These are phyloP conservation scores for Cetoscarus ocellatus DNA, from an alignment of 2,797 vertebrate species.

Conservation along the genomic window DNA sequence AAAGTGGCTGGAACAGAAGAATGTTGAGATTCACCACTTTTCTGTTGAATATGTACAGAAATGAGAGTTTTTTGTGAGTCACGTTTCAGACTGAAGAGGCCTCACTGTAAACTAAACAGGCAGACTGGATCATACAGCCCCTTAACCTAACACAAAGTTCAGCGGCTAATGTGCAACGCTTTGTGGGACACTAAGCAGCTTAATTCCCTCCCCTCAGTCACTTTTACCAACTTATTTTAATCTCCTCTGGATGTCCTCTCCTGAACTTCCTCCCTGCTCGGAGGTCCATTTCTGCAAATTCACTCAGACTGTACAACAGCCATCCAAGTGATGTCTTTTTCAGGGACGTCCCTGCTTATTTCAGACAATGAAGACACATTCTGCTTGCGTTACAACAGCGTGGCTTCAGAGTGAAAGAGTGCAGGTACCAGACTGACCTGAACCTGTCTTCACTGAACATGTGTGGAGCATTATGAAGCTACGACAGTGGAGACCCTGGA, in stretches of 20 bases:
- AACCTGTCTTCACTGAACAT: too few species aligned
- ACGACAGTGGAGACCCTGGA: too few species aligned
- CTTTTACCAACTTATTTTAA: constrained; percentile 24
- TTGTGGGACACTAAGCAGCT: constrained; percentile 22
- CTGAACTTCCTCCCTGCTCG: constrained; percentile 23
- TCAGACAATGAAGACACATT: too few species aligned
- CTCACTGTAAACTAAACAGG: background rate
- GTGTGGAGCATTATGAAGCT: too few species aligned
- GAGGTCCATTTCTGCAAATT: constrained; percentile 32
- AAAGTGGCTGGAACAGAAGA: too few species aligned
- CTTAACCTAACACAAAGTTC: constrained; percentile 13
- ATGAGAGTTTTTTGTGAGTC: background rate
- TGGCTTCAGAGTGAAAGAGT: too few species aligned
- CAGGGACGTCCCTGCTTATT: constrained; percentile 1
- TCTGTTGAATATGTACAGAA: too few species aligned
- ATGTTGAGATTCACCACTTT: too few species aligned
- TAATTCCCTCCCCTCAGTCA: constrained; percentile 9
- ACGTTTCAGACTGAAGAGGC: background rate
- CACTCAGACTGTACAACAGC: constrained; percentile 25
- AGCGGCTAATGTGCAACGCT: constrained; percentile 7
- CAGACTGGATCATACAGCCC: constrained; percentile 4
- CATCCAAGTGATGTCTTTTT: constrained; percentile 7
- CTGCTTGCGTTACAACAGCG: too few species aligned
- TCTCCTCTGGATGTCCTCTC: constrained; percentile 35
- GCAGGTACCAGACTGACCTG: too few species aligned